Evolutionary conservation across 1,140 invertebrate genomes (phyloP).

Genomic region (Panonychus citri): DNA sequence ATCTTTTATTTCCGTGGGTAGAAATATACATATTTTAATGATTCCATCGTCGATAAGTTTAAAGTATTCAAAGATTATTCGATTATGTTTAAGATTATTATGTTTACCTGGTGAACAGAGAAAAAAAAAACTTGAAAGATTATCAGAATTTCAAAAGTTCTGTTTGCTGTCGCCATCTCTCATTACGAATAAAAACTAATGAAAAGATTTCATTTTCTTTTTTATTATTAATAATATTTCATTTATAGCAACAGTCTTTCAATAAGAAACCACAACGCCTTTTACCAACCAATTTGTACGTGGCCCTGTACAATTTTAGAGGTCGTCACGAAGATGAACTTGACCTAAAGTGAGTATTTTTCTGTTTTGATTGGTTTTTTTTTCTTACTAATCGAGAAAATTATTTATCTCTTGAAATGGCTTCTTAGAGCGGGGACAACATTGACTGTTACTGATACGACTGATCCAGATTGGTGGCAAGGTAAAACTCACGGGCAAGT

Average conservation of each 20-base stretch:
- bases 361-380: background rate
- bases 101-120: too few relatives aligned
- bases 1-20: too few relatives aligned
- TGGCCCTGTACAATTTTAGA: slow-evolving; percentile 83
- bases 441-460: slow-evolving; percentile 76
- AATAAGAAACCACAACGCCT: slow-evolving; percentile 52
- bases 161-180: background rate
- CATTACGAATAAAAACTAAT: too few relatives aligned
- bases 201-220: slow-evolving; percentile 11
- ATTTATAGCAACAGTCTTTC: background rate
- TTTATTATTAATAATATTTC: slow-evolving; percentile 10
- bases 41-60: too few relatives aligned
- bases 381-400: too few relatives aligned
- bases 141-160: background rate
- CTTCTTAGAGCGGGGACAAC: slow-evolving; percentile 60
- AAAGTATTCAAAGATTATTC: too few relatives aligned
- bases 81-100: too few relatives aligned
- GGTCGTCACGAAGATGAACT: slow-evolving; percentile 75
- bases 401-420: background rate
- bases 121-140: background rate
- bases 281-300: slow-evolving; percentile 70
- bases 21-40: too few relatives aligned
- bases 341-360: slow-evolving; percentile 48
- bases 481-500: slow-evolving; percentile 70
- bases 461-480: slow-evolving; percentile 82